These are phyloP conservation scores for Ciconia maguari DNA, from an alignment of 2,113 vertebrate species.

Conservation along the genomic window DNA sequence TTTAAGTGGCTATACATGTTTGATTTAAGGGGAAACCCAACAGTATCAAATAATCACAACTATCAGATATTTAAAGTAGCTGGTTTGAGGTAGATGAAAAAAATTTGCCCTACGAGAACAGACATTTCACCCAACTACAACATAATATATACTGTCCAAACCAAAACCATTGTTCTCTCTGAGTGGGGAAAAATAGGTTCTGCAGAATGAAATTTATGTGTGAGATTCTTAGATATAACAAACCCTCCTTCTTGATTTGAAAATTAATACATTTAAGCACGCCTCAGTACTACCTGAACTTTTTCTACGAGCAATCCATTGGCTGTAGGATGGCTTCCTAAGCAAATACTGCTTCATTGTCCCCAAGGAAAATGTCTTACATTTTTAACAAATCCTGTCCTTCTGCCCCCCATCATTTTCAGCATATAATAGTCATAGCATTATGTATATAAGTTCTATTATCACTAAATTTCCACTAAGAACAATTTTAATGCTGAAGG, in stretches of 20 bases:
- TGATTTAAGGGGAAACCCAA: not conserved
- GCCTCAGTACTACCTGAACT: not conserved
- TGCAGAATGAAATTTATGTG: not conserved
- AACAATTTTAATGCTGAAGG: not conserved
- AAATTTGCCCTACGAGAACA: not conserved
- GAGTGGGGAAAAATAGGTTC: not conserved
- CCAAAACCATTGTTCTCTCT: not conserved
- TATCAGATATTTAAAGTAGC: not conserved
- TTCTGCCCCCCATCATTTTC: not conserved
- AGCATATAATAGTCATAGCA: not conserved
- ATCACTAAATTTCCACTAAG: not conserved
- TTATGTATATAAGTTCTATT: not conserved
- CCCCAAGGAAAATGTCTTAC: not conserved
- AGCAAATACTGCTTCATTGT: not conserved
- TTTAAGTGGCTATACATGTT: not conserved
- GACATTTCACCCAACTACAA: not conserved
- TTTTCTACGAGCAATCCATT: not conserved
- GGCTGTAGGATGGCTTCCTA: not conserved
- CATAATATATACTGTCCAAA: not conserved
- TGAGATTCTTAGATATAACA: not conserved
- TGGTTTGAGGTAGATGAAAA: not conserved
- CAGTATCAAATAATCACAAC: not conserved
- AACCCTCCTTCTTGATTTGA: not conserved
- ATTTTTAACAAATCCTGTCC: not conserved
- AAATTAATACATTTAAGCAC: not conserved